These are phyloP conservation scores for Drosophila demipolita DNA, from an alignment of 2,888 invertebrate species.

Conservation along the genomic window DNA sequence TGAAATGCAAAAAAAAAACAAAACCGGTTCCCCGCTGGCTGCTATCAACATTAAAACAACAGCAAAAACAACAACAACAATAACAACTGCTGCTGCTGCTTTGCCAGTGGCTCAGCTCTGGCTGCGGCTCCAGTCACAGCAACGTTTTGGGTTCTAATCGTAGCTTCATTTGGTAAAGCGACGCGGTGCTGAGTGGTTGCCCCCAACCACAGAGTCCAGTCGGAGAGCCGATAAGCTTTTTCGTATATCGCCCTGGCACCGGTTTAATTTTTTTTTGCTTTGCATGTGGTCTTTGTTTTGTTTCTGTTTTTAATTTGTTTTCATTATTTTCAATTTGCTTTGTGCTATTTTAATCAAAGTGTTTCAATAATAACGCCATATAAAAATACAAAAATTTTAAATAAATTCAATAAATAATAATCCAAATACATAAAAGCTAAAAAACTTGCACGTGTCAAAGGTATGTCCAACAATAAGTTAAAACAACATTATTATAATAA, in stretches of 20 bases:
- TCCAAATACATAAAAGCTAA: not conserved
- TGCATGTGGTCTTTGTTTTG: constrained; percentile 8
- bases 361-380: constrained; percentile 11
- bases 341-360: constrained; percentile 33
- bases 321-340: constrained; percentile 13
- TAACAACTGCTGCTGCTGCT: not conserved
- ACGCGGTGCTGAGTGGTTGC: constrained; percentile 62
- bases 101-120: constrained; percentile 16
- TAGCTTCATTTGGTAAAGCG: constrained; percentile 66
- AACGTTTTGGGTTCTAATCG: constrained; percentile 43
- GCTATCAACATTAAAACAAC: constrained; percentile 26
- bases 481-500: constrained; percentile 6
- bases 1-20: constrained; percentile 29
- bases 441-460: constrained; percentile 54
- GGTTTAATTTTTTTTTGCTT: constrained; percentile 40
- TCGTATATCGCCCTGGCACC: constrained; percentile 33
- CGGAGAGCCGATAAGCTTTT: not conserved
- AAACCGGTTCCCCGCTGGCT: constrained; percentile 46
- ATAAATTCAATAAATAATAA: not conserved
- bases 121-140: constrained; percentile 20
- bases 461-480: constrained; percentile 36
- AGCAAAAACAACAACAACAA: constrained; percentile 14
- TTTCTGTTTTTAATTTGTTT: not conserved
- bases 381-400: not conserved
- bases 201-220: constrained; percentile 13